Conservation (phyloP, 1,140 invertebrate genomes). For the Meloidogyne exigua region DNA sequence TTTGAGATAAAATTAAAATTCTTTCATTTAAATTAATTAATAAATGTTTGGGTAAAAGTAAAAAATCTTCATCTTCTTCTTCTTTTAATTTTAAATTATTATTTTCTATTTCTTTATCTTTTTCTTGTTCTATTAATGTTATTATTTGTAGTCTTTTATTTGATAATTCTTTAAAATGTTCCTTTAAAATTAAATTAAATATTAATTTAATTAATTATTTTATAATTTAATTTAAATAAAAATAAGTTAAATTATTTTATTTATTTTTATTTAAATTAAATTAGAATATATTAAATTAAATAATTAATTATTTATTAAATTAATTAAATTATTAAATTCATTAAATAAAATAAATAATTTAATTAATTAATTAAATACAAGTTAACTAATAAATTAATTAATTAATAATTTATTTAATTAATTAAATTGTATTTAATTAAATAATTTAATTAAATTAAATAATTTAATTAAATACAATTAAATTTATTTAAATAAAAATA, state of each 20-base stretch:
- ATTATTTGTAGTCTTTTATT: neutral
- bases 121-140: slow-evolving; percentile 4
- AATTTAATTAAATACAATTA: too few relatives aligned
- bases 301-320: too few relatives aligned
- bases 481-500: neutral
- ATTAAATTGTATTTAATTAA: slow-evolving; percentile 3
- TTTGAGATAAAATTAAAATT: neutral
- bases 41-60: slow-evolving; percentile 35
- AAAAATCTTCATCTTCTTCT: neutral
- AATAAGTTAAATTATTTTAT: too few relatives aligned
- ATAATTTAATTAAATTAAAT: too few relatives aligned
- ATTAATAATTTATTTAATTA: neutral
- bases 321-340: neutral
- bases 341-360: neutral
- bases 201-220: neutral
- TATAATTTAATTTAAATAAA: slow-evolving; percentile 3
- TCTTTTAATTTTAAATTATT: too few relatives aligned
- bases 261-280: slow-evolving; percentile 12
- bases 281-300: too few relatives aligned
- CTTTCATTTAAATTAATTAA: slow-evolving; percentile 4
- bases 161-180: slow-evolving; percentile 37
- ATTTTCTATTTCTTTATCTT: neutral
- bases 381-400: too few relatives aligned
- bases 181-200: slow-evolving; percentile 25
- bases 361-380: slow-evolving; percentile 2